These are phyloP conservation scores for Carassius carassius DNA, from an alignment of 2,113 vertebrate species.

Conservation along the genomic window DNA sequence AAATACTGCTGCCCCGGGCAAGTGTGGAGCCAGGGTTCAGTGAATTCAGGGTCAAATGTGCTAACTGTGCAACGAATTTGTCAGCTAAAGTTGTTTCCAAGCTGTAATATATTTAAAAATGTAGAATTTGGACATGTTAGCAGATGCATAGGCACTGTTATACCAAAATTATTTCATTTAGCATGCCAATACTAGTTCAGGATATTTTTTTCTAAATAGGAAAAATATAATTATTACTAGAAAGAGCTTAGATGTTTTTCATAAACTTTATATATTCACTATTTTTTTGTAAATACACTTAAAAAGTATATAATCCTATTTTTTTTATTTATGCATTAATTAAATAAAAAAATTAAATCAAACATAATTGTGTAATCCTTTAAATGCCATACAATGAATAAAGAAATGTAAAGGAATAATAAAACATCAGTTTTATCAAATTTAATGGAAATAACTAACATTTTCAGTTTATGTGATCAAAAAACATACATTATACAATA, in stretches of 20 bases:
- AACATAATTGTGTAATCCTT: no score
- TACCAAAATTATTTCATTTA: background rate
- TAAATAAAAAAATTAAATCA: no score
- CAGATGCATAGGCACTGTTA: background rate
- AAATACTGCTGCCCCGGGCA: constrained; percentile 1
- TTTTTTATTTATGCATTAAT: no score
- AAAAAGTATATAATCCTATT: no score
- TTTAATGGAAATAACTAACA: no score
- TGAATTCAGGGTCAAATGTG: background rate
- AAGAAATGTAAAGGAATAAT: no score
- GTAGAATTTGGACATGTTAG: background rate
- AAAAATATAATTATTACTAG: background rate
- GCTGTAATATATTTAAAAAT: background rate
- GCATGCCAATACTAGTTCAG: background rate
- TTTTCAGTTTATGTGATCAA: no score
- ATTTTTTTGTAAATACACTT: no score
- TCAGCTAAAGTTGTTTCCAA: background rate
- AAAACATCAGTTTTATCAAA: no score
- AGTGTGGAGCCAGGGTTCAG: constrained; percentile 10
- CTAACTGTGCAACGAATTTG: background rate
- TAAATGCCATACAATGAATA: no score
- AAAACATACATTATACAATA: no score
- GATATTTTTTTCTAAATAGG: background rate
- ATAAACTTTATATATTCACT: background rate
- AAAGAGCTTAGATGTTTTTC: background rate